Evolutionary conservation across 2,888 invertebrate species (phyloP), one percentile per base, ranked within the genome.

Genomic region (Hemithea aestivaria): DNA sequence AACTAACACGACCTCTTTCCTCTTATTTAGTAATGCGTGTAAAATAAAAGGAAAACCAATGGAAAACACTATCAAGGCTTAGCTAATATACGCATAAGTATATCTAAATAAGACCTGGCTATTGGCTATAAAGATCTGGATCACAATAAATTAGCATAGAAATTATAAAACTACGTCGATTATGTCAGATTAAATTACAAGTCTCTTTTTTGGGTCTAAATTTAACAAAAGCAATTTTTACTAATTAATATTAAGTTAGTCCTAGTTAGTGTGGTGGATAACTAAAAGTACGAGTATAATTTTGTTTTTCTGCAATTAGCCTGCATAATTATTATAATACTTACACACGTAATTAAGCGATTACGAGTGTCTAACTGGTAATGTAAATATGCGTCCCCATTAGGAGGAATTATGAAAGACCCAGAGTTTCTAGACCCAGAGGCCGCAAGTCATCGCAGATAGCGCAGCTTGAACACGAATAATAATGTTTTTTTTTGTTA

Each of bases 401-500:
- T 41, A 25, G 26, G 25, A n/a, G 9, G 7, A 8, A 26, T 35
- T 40, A 41, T 29, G 28, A 42, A 42, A 33, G 36, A 37, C n/a
- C n/a, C n/a, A n/a, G n/a, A 36, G 41, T 42, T 37, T 42, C 30
- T 42, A 48, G 41, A 42, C 24, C 27, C 27, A 37, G 33, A 53
- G 52, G 52, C 30, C 50, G 30, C 24, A 24, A 46, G 46, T 35
- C 53, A 51, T 51, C 53, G 27, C 28, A 42, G 50, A 53, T 50
- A 41, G 23, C 30, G 41, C 36, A 35, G 39, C 29, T 40, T 51
- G 48, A 53, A 45, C 43, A 46, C 37, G 54, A 48, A 45, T 43
- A 22, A 45, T 50, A 53, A 56, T 43, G 48, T 62, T 62, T 62
- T 63, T 52, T 42, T 53, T 53, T 56, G 57, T 56, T 62, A 52